Evolutionary conservation across 2,797 vertebrate species (phyloP).

Genomic region (Furcifer pardalis): DNA sequence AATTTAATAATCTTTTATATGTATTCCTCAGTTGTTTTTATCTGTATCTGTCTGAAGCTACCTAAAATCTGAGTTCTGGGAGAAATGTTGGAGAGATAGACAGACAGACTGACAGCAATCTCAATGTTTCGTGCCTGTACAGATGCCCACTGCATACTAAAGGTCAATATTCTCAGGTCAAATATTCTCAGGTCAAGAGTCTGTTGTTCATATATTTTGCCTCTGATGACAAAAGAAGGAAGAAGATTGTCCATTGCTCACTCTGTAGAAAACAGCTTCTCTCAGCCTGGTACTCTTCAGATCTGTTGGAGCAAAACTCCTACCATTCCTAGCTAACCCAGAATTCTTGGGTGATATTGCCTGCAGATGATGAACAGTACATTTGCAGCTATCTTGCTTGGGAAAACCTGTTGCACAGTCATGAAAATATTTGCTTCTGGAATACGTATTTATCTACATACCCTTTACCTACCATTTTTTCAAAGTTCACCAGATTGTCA

Average conservation of each 20-base stretch:
- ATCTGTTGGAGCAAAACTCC: not conserved
- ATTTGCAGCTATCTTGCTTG: too few relatives aligned
- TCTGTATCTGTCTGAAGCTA: too few relatives aligned
- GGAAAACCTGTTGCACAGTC: too few relatives aligned
- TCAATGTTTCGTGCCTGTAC: not conserved
- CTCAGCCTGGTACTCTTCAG: not conserved
- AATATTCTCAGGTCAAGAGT: not conserved
- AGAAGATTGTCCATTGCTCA: not conserved
- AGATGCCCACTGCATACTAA: not conserved
- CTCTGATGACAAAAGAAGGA: not conserved
- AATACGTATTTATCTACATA: slow-evolving; percentile 20
- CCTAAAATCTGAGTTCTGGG: too few relatives aligned
- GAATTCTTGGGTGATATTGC: not conserved
- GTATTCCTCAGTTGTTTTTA: too few relatives aligned
- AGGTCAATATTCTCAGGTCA: not conserved
- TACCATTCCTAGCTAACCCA: not conserved
- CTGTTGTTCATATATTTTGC: not conserved
- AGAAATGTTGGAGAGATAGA: too few relatives aligned
- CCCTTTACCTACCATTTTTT: slow-evolving; percentile 94
- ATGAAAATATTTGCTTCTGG: not conserved
- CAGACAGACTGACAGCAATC: not conserved
- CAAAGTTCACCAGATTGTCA: slow-evolving; percentile 97
- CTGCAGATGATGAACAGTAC: too few relatives aligned
- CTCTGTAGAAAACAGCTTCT: not conserved
- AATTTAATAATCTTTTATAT: not conserved